phyloP scores from a whole-genome alignment of 2,797 vertebrate genomes.

The Adrianichthys oophorus region DNA sequence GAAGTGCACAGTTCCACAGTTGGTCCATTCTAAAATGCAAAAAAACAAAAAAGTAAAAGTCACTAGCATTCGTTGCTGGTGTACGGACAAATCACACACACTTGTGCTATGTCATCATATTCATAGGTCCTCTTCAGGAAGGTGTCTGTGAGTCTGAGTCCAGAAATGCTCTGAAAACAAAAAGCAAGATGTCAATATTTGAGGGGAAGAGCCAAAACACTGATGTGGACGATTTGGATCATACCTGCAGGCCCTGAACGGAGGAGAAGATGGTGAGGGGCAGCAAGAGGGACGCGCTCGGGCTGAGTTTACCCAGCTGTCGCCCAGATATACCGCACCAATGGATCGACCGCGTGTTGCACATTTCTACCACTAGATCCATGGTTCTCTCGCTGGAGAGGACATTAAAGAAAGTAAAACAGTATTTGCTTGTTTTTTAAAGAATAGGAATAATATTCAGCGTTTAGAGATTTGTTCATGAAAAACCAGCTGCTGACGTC shows the following conservation, averaged over 20 bases:
- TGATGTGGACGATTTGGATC: background rate
- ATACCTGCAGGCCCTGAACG: conserved; percentile 95
- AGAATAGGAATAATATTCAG: too few species aligned
- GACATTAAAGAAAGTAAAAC: background rate
- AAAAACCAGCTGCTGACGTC: too few species aligned
- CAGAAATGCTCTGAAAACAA: conserved; percentile 88
- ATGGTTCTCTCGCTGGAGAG: conserved; percentile 91
- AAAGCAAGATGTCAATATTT: background rate
- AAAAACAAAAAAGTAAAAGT: conserved; percentile 5
- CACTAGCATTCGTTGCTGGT: conserved; percentile 81
- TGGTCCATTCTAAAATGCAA: conserved; percentile 73
- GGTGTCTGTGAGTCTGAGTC: conserved; percentile 92
- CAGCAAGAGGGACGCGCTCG: conserved; percentile 88
- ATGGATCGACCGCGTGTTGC: conserved; percentile 92
- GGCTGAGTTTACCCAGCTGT: conserved; percentile 92
- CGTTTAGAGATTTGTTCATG: too few species aligned
- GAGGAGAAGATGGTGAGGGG: conserved; percentile 91
- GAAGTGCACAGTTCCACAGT: conserved; percentile 57
- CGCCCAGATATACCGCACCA: conserved; percentile 97
- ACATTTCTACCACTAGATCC: conserved; percentile 97
- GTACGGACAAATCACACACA: conserved; percentile 92
- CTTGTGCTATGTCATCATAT: conserved; percentile 97
- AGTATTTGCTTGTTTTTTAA: too few species aligned
- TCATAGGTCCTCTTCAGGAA: conserved; percentile 99
- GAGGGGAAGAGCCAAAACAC: too few species aligned